Percentiles rank a stretch among this genome's conserved stretches.
These are phyloP conservation scores for Rhadina sibilatrix DNA, from an alignment of 2,113 vertebrate species.

Conservation along the genomic window DNA sequence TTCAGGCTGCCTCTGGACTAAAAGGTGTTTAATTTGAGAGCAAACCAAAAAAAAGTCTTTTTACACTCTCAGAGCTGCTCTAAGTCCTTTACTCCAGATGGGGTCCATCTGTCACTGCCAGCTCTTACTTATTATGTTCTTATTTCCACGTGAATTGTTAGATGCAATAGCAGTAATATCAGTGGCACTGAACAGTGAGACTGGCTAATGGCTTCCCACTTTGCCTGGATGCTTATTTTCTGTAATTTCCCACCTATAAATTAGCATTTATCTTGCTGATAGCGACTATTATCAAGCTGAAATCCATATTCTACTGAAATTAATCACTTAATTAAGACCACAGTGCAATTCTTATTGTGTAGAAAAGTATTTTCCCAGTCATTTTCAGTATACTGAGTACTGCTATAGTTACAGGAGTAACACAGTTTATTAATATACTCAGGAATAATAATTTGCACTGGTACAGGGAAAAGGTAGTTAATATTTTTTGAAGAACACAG, in stretches of 20 bases:
- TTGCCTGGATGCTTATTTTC: slow-evolving; percentile 41
- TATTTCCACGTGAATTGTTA: not conserved
- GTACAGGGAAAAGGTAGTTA: not conserved
- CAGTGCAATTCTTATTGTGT: not conserved
- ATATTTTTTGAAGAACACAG: slow-evolving; percentile 15
- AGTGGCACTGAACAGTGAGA: not conserved
- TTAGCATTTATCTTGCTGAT: slow-evolving; percentile 53
- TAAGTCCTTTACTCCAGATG: not conserved
- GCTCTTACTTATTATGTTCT: not conserved
- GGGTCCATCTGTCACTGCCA: not conserved
- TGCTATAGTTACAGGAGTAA: not conserved
- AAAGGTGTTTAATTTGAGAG: not conserved
- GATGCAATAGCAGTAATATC: not conserved
- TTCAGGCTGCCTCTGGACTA: not conserved
- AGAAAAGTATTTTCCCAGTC: slow-evolving; percentile 13
- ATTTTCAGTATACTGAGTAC: slow-evolving; percentile 13
- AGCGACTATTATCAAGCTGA: slow-evolving; percentile 32
- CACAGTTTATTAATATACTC: slow-evolving; percentile 17
- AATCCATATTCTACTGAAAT: slow-evolving; percentile 53
- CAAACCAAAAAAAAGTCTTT: not conserved
- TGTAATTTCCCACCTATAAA: slow-evolving; percentile 17
- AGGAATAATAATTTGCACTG: slow-evolving; percentile 36
- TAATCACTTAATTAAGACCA: slow-evolving; percentile 55
- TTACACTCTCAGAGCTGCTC: not conserved
- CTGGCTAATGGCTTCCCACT: slow-evolving; percentile 16